Conservation (phyloP, 2,888 invertebrate genomes). For the Tetheella fluctuosa region DNA sequence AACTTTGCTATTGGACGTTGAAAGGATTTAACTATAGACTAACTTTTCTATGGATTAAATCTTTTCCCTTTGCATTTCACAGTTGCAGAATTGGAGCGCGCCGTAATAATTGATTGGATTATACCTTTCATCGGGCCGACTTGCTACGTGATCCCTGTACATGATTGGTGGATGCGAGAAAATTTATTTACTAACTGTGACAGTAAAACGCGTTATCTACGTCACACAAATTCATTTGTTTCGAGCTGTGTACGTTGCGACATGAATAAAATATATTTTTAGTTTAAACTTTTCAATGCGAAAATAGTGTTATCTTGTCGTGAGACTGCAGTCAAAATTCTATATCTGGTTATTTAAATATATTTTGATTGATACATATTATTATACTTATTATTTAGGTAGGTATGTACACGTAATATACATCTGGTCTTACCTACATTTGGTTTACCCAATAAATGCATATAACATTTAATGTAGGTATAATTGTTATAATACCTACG, state of each 20-base stretch:
- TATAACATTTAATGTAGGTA: too few relatives aligned
- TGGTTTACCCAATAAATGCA: neutral
- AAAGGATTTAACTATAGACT: neutral
- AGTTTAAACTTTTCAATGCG: constrained; percentile 50
- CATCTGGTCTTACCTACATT: too few relatives aligned
- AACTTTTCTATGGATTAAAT: constrained; percentile 50
- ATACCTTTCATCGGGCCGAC: constrained; percentile 67
- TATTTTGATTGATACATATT: neutral
- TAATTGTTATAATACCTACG: too few relatives aligned
- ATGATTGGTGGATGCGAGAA: constrained; percentile 65
- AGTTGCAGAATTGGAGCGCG: constrained; percentile 62
- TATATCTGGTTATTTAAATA: neutral
- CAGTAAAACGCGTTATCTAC: constrained; percentile 69
- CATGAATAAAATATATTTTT: constrained; percentile 64
- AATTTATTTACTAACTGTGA: constrained; percentile 74
- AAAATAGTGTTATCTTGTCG: constrained; percentile 37
- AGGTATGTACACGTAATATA: too few relatives aligned
- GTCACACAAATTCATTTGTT: constrained; percentile 66
- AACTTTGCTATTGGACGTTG: neutral
- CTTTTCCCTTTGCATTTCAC: constrained; percentile 62
- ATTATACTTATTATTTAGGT: neutral
- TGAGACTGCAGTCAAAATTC: neutral
- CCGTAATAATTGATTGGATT: constrained; percentile 80
- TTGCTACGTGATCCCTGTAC: constrained; percentile 72
- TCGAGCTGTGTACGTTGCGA: constrained; percentile 42